Conservation (phyloP, 1,140 invertebrate species). For the Drosophila aff. region DNA sequence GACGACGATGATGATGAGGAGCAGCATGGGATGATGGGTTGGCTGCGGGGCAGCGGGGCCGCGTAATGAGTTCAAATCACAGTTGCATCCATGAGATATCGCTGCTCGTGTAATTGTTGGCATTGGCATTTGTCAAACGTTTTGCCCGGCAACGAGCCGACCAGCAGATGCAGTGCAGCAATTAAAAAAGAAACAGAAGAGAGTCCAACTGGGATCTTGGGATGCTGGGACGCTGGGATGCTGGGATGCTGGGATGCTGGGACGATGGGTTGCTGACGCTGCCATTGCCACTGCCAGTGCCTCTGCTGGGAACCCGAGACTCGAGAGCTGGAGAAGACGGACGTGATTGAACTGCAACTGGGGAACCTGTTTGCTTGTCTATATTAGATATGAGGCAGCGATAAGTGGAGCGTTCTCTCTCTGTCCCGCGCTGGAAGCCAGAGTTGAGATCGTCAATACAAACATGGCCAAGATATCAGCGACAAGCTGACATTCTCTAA, state of each 20-base stretch:
- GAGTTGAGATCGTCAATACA: constrained; percentile 79
- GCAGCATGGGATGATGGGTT: constrained; percentile 27
- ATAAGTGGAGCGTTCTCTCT: constrained; percentile 75
- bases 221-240: constrained; percentile 33
- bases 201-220: constrained; percentile 48
- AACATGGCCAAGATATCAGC: constrained; percentile 83
- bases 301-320: constrained; percentile 41
- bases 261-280: constrained; percentile 17
- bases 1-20: constrained; percentile 16
- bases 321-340: constrained; percentile 38
- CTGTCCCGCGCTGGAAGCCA: constrained; percentile 49
- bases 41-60: constrained; percentile 35
- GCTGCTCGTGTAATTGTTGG: constrained; percentile 78
- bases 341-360: constrained; percentile 80
- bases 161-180: constrained; percentile 74
- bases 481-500: constrained; percentile 82
- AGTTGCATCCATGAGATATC: constrained; percentile 58
- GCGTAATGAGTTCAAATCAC: constrained; percentile 77
- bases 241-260: constrained; percentile 40
- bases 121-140: constrained; percentile 80
- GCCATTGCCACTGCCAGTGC: not conserved
- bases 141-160: constrained; percentile 54
- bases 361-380: constrained; percentile 80
- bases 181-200: constrained; percentile 63
- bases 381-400: constrained; percentile 83